Percentiles rank a stretch among this genome's conserved stretches.
Evolutionary conservation across 1,140 invertebrate species (phyloP).

Genomic region (Asobara japonica): DNA sequence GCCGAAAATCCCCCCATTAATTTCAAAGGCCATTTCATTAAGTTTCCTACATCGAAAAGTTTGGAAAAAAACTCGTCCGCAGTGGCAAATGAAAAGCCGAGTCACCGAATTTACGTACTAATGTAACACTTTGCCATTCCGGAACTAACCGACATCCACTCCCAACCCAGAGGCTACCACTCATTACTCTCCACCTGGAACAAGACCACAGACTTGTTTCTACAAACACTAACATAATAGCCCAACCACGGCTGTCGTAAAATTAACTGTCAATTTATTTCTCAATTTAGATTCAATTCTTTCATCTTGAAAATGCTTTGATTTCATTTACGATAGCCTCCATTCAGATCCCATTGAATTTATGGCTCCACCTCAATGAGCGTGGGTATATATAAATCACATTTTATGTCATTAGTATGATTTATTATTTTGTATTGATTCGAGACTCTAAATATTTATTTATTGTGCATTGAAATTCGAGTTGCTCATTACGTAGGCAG

Average conservation of each 20-base stretch:
- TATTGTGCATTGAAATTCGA: too few species aligned
- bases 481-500: too few species aligned
- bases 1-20: too few species aligned
- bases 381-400: background rate
- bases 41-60: too few species aligned
- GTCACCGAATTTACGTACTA: too few species aligned
- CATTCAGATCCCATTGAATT: background rate
- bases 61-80: too few species aligned
- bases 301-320: background rate
- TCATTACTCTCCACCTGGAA: conserved; percentile 27
- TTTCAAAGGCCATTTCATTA: too few species aligned
- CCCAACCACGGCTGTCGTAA: background rate
- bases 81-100: too few species aligned
- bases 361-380: background rate
- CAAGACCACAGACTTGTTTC: conserved; percentile 15
- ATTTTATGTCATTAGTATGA: background rate
- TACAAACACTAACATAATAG: background rate
- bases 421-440: background rate
- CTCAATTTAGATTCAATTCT: conserved; percentile 7
- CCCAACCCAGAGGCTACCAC: too few species aligned
- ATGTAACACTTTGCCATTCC: too few species aligned
- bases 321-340: background rate
- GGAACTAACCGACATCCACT: background rate
- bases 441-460: background rate
- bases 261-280: conserved; percentile 15